phyloP scores from a whole-genome alignment of 2,888 invertebrate genomes.

The Tuta absoluta region DNA sequence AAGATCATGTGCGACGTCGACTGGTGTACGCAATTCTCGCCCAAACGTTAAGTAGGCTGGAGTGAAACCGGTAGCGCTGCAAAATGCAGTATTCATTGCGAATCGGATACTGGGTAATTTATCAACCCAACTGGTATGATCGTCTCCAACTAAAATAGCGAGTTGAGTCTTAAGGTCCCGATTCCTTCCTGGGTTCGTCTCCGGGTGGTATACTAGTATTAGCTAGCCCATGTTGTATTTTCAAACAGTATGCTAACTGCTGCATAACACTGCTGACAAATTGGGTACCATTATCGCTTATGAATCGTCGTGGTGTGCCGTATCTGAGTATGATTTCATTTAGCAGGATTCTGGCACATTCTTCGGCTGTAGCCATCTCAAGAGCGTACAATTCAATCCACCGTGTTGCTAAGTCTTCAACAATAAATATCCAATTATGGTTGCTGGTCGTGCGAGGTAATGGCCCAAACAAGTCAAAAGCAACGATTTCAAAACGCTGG shows the following conservation, averaged over 20 bases:
- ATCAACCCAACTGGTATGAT: conserved; percentile 38
- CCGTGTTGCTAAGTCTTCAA: conserved; percentile 35
- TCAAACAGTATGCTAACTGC: conserved; percentile 19
- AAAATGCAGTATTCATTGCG: conserved; percentile 39
- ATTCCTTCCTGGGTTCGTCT: conserved; percentile 47
- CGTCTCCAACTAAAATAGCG: conserved; percentile 36
- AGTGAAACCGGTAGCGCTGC: conserved; percentile 34
- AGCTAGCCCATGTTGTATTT: conserved; percentile 30
- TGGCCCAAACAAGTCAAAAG: conserved; percentile 37
- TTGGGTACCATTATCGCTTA: conserved; percentile 35
- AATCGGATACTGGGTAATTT: conserved; percentile 39
- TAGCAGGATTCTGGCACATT: conserved; percentile 41
- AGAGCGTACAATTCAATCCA: conserved; percentile 47
- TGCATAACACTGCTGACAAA: conserved; percentile 35
- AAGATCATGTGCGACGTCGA: conserved; percentile 32
- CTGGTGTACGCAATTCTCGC: conserved; percentile 37
- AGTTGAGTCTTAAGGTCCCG: conserved; percentile 45
- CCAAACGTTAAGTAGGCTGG: conserved; percentile 43
- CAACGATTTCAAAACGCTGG: conserved; percentile 31
- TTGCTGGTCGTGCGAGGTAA: conserved; percentile 25
- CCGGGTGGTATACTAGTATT: conserved; percentile 47
- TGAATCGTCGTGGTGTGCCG: conserved; percentile 32
- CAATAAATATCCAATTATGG: conserved; percentile 34
- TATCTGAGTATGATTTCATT: conserved; percentile 42
- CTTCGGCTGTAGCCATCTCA: conserved; percentile 41